A percentile compares a stretch with the other conserved stretches of the same genome.
These are phyloP conservation scores for Margaritifera margaritifera DNA, from an alignment of 2,888 invertebrate species.

Conservation along the genomic window DNA sequence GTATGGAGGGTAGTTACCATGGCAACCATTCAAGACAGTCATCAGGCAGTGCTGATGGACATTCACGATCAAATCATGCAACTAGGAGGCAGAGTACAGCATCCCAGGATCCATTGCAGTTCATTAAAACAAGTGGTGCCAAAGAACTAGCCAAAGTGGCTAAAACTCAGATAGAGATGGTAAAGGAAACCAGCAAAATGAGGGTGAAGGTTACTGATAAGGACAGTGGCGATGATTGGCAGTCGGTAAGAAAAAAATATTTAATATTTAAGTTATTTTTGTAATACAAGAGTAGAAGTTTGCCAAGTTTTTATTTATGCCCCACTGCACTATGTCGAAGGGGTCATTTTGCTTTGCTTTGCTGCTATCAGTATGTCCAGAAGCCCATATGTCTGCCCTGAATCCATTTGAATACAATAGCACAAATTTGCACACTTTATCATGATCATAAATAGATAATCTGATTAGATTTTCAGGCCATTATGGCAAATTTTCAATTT, in stretches of 20 bases:
- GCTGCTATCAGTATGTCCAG: no score
- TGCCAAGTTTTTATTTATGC: no score
- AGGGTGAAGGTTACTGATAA: slow-evolving; percentile 28
- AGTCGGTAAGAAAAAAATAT: slow-evolving; percentile 52
- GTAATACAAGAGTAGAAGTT: no score
- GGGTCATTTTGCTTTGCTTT: no score
- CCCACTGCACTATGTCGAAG: no score
- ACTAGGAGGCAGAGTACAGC: slow-evolving; percentile 17
- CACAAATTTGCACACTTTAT: no score
- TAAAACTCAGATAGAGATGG: slow-evolving; percentile 60
- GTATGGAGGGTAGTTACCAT: slow-evolving; percentile 53
- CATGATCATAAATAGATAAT: no score
- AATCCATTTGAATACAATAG: no score
- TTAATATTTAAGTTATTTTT: no score
- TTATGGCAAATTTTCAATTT: no score
- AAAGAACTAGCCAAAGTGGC: slow-evolving; percentile 62
- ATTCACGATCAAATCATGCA: slow-evolving; percentile 40
- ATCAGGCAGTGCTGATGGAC: slow-evolving; percentile 54
- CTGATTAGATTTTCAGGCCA: no score
- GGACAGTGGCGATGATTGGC: slow-evolving; percentile 60
- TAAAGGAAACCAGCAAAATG: slow-evolving; percentile 57
- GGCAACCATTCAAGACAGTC: slow-evolving; percentile 62
- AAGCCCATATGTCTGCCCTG: no score
- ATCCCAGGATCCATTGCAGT: slow-evolving; percentile 66
- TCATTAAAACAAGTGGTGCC: slow-evolving; percentile 59